Evolutionary conservation across 2,797 vertebrate genomes (phyloP).

Genomic region (Sebastes miniatus): DNA sequence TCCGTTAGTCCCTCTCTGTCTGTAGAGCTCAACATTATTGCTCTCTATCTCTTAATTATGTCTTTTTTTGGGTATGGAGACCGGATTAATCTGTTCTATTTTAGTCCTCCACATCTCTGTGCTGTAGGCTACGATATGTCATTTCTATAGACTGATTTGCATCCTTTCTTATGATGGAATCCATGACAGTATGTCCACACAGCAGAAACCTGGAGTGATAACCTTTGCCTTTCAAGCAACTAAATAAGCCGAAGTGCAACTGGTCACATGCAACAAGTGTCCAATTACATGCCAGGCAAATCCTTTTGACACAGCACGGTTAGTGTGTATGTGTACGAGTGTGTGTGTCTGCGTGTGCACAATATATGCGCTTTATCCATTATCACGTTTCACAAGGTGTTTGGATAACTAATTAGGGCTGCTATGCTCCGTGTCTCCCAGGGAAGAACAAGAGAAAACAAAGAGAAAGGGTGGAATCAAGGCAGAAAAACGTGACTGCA

Average conservation of each 20-base stretch:
- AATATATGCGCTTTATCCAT: constrained; percentile 47
- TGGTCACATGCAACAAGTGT: constrained; percentile 59
- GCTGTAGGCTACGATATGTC: not conserved
- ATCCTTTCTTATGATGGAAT: constrained; percentile 17
- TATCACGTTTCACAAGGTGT: constrained; percentile 74
- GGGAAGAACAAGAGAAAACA: constrained; percentile 51
- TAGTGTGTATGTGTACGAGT: not conserved
- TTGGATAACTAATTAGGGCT: constrained; percentile 62
- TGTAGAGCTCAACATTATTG: constrained; percentile 1
- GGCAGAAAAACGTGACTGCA: constrained; percentile 28
- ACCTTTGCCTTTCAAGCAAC: constrained; percentile 23
- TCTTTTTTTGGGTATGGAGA: not conserved
- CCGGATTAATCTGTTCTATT: not conserved
- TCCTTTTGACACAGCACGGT: constrained; percentile 54
- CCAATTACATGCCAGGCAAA: constrained; percentile 59
- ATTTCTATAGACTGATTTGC: not conserved
- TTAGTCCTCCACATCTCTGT: not conserved
- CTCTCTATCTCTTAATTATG: not conserved
- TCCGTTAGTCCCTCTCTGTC: not conserved
- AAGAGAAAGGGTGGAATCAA: constrained; percentile 58
- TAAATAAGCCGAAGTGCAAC: constrained; percentile 46
- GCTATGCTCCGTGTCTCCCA: constrained; percentile 52
- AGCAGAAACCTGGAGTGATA: not conserved
- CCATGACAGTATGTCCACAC: not conserved
- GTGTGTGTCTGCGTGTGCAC: not conserved